Base-by-base conservation (phyloP, 1,140 invertebrate species). In the Nylanderia fulva region DNA sequence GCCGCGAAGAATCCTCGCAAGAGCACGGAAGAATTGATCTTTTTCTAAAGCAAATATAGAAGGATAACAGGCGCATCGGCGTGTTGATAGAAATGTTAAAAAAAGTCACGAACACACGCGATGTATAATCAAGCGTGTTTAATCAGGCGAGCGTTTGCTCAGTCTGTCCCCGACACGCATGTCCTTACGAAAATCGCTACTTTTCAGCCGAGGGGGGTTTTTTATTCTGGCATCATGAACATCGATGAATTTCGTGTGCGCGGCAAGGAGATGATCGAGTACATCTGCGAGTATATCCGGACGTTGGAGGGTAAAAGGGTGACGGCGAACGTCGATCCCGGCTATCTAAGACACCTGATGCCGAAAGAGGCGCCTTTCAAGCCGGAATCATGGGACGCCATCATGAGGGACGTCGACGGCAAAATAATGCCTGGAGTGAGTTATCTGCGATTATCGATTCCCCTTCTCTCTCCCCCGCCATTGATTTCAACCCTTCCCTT, bases 371-470 rank as follows among this genome's bases (percentile, higher is more conserved):
- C 99, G 9, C 98, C 98, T 0, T 93, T 96, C 21, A 96, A 97
- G 86, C 96, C 97, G 0, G 99, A 99, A 94, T 92, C 96, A 52
- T 99, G 98, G 96, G 97, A 98, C 64, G 94, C 96, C 29, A 98
- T 99, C 77, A 97, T 99, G 96, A 95, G 96, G 80, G 98, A 99
- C 93, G 97, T 99, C 18, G 98, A 99, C 89, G 95, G 95, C 52
- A 98, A 98, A 93, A 98, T 99, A 85, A 98, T 99, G 98, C 98
- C 98, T 13, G 99, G 99, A 84, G 97, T 98, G 91, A 97, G 97
- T 74, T 54, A 36, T 18, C 58, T 29, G 27, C 61, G 63, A 84
- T 88, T 88, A 88, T 88, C 86, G 87, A 87, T 86, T 39, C 66
- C 42, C 24, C 52, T 52, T 77, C 48, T 33, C 45, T 63, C 66